A percentile compares a stretch with the other conserved stretches of the same genome.
phyloP scores from a whole-genome alignment of 2,888 invertebrate species.

The Tricholauxania praeusta region DNA sequence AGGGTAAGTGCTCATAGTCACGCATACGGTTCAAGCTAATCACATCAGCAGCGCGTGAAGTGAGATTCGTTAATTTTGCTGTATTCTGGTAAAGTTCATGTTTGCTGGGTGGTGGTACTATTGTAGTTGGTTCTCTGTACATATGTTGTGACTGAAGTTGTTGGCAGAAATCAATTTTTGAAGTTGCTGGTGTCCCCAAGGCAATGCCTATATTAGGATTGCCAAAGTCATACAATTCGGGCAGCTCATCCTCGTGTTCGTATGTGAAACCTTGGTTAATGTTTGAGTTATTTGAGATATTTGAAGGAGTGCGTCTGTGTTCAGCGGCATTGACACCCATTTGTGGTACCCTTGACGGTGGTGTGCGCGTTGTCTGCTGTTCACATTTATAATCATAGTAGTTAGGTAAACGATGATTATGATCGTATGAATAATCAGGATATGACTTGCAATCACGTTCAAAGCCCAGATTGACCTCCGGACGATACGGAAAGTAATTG shows the following conservation, averaged over 20 bases:
- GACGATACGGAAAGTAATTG: slow-evolving; percentile 67
- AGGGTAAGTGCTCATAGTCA: slow-evolving; percentile 59
- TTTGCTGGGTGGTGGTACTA: slow-evolving; percentile 54
- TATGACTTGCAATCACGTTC: slow-evolving; percentile 67
- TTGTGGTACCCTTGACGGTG: slow-evolving; percentile 66
- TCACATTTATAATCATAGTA: slow-evolving; percentile 66
- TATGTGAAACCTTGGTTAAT: slow-evolving; percentile 75
- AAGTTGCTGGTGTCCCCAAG: slow-evolving; percentile 26
- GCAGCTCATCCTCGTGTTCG: slow-evolving; percentile 71
- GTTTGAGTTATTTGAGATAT: slow-evolving; percentile 74
- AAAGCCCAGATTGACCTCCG: slow-evolving; percentile 63
- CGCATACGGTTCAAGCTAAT: slow-evolving; percentile 56
- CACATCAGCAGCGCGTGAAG: slow-evolving; percentile 30
- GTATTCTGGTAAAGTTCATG: slow-evolving; percentile 61
- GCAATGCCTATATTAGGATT: slow-evolving; percentile 48
- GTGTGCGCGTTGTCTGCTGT: slow-evolving; percentile 56
- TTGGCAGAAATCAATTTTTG: not conserved
- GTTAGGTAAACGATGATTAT: slow-evolving; percentile 62
- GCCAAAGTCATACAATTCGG: slow-evolving; percentile 60
- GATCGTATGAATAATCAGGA: slow-evolving; percentile 67
- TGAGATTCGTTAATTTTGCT: slow-evolving; percentile 57
- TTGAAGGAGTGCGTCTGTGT: slow-evolving; percentile 84
- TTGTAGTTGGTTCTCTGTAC: slow-evolving; percentile 39
- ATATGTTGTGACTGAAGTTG: slow-evolving; percentile 30
- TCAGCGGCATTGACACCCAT: slow-evolving; percentile 67